Conservation (phyloP, 2,888 invertebrate genomes). For the Eugnorisma glareosa region DNA sequence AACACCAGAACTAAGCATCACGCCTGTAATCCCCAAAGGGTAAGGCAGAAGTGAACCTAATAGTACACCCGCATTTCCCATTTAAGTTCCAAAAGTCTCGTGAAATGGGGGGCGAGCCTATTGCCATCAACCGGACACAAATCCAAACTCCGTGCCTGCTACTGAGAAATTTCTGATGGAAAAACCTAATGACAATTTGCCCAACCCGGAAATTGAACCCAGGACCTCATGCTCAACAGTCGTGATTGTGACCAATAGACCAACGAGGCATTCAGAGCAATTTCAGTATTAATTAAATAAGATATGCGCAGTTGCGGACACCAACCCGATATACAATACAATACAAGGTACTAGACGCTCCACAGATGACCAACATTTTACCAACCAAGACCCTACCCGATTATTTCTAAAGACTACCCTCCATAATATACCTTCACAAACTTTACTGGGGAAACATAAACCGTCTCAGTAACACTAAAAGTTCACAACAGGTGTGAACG, state of each 20-base stretch:
- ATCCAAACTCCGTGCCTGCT: background rate
- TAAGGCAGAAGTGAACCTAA: too few species aligned
- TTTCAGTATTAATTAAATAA: background rate
- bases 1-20: too few species aligned
- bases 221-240: too few species aligned
- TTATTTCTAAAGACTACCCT: constrained; percentile 34
- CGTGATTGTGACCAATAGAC: too few species aligned
- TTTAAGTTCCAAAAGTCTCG: too few species aligned
- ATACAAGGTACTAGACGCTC: background rate
- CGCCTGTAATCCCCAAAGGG: too few species aligned
- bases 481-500: constrained; percentile 76
- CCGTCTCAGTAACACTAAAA: constrained; percentile 69
- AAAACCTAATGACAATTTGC: too few species aligned
- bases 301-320: background rate
- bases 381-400: constrained; percentile 5
- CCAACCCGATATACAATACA: background rate
- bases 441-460: constrained; percentile 43
- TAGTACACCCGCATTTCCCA: too few species aligned
- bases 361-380: constrained; percentile 10
- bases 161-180: too few species aligned
- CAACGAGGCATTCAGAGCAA: too few species aligned
- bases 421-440: constrained; percentile 36
- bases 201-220: too few species aligned
- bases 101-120: too few species aligned
- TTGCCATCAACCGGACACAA: background rate